A percentile compares a stretch with the other conserved stretches of the same genome.
Evolutionary conservation across 2,113 vertebrate species (phyloP).

Genomic region (Zosterops lateralis): DNA sequence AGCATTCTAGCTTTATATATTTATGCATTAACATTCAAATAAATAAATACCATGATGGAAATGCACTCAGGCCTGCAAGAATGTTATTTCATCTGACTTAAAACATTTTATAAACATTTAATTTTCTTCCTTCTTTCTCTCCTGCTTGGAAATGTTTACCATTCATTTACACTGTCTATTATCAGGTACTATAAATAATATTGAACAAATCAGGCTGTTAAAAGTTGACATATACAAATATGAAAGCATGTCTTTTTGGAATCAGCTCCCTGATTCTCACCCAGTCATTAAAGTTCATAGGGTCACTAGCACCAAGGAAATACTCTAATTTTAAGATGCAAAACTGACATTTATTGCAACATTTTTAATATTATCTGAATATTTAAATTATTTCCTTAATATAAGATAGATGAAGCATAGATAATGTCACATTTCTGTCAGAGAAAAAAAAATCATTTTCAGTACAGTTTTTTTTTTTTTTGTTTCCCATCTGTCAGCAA

Average conservation of each 20-base stretch:
- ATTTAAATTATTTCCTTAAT: neutral
- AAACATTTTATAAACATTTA: neutral
- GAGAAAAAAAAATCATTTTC: neutral
- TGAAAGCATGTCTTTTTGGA: neutral
- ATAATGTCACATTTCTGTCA: neutral
- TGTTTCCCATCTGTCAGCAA: neutral
- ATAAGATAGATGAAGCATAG: neutral
- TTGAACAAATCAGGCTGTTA: neutral
- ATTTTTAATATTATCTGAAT: neutral
- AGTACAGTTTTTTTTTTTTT: neutral
- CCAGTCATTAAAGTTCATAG: neutral
- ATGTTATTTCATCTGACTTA: neutral
- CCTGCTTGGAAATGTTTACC: neutral
- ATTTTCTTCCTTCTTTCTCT: neutral
- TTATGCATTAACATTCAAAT: slow-evolving; percentile 1
- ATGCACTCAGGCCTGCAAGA: neutral
- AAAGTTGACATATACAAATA: neutral
- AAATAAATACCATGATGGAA: neutral
- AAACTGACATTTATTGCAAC: neutral
- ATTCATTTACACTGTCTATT: neutral
- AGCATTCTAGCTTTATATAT: neutral
- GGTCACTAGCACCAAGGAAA: neutral
- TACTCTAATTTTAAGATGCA: neutral
- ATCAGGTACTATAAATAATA: neutral
- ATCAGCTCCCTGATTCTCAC: neutral